Evolutionary conservation across 2,888 invertebrate genomes (phyloP).

Genomic region (Tethea ocularis): DNA sequence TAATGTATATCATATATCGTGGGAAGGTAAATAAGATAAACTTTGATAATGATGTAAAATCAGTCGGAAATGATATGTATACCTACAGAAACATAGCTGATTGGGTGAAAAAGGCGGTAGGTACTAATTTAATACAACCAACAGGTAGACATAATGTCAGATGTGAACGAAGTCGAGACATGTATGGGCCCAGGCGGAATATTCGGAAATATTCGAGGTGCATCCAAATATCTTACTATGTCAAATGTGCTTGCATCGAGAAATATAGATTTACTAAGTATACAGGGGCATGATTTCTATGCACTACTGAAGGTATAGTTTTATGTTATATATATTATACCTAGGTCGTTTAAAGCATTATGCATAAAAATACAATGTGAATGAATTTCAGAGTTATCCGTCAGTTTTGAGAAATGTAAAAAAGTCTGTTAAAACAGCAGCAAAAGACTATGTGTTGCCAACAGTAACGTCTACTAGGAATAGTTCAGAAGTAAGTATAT

Average conservation of each 20-base stretch:
- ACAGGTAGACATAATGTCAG: conserved; percentile 72
- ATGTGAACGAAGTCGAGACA: conserved; percentile 71
- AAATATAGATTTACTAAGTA: conserved; percentile 76
- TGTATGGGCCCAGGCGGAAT: conserved; percentile 81
- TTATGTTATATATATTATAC: background rate
- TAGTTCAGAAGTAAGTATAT: conserved; percentile 51
- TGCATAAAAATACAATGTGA: background rate
- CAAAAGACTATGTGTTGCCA: conserved; percentile 76
- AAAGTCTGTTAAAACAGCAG: conserved; percentile 61
- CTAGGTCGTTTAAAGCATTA: conserved; percentile 2
- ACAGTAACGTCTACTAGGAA: conserved; percentile 55
- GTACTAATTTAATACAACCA: background rate
- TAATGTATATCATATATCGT: conserved; percentile 76
- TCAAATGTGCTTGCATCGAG: conserved; percentile 75
- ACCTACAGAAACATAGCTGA: too few relatives aligned
- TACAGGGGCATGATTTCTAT: conserved; percentile 76
- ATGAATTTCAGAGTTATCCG: conserved; percentile 71
- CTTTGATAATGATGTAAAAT: too few relatives aligned
- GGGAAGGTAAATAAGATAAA: conserved; percentile 63
- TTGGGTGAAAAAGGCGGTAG: background rate
- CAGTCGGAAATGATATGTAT: too few relatives aligned
- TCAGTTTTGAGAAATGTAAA: conserved; percentile 71
- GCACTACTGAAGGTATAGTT: conserved; percentile 64
- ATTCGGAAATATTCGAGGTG: conserved; percentile 77
- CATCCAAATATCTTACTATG: conserved; percentile 63